phyloP scores from a whole-genome alignment of 2,888 invertebrate species.

The Diploptera punctata region DNA sequence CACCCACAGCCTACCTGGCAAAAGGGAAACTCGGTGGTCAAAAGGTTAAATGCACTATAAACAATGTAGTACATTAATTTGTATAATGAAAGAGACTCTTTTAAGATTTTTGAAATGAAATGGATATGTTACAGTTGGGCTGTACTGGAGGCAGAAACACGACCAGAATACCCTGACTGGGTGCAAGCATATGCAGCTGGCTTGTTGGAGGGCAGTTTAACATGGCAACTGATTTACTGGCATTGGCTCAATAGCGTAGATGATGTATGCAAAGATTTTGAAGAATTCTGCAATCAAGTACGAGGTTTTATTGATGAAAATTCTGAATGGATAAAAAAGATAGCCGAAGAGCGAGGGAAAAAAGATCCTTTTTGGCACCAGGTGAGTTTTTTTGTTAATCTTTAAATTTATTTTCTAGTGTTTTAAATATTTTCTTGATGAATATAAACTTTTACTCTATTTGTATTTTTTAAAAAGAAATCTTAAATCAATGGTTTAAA shows the following conservation, averaged over 20 bases:
- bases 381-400: no score
- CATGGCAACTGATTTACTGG: slow-evolving; percentile 79
- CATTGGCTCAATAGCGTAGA: slow-evolving; percentile 77
- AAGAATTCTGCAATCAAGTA: slow-evolving; percentile 69
- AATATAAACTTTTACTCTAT: no score
- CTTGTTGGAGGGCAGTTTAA: slow-evolving; percentile 80
- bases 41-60: no score
- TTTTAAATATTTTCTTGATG: no score
- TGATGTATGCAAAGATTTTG: slow-evolving; percentile 59
- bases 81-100: no score
- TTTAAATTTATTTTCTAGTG: no score
- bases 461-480: no score
- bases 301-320: slow-evolving; percentile 70
- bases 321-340: slow-evolving; percentile 64
- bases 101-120: no score
- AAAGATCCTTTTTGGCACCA: slow-evolving; percentile 85
- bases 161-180: slow-evolving; percentile 73
- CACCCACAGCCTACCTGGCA: no score
- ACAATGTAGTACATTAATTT: no score
- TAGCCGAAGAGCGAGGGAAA: slow-evolving; percentile 58
- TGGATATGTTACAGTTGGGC: slow-evolving; percentile 70
- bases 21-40: no score
- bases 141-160: slow-evolving; percentile 79
- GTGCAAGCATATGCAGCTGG: slow-evolving; percentile 89
- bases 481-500: no score